A percentile compares a stretch with the other conserved stretches of the same genome.
Conservation (phyloP, 30 jellyfish, hydroid and myxozoan genomes). For the Aurelia sp. region DNA sequence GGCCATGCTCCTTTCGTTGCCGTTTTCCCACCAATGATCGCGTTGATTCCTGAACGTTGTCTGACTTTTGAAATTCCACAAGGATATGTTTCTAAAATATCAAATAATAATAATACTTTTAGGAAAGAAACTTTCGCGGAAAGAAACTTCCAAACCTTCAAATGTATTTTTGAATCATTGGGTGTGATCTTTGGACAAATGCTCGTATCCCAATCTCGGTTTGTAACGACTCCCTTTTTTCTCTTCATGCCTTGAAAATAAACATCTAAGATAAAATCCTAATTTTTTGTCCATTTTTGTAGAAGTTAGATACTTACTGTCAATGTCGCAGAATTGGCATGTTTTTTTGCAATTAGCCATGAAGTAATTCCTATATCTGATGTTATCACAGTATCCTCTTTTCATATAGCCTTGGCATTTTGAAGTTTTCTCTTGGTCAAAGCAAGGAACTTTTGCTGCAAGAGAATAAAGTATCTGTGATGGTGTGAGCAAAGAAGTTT, state of each 20-base stretch:
- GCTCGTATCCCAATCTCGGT: too few relatives aligned
- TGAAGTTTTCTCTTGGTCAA: neutral
- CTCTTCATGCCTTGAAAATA: too few relatives aligned
- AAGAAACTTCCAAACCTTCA: too few relatives aligned
- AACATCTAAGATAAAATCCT: too few relatives aligned
- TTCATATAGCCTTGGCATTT: slow-evolving; percentile 23
- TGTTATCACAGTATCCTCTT: slow-evolving; percentile 42
- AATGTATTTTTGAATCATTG: too few relatives aligned
- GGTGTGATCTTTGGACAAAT: too few relatives aligned
- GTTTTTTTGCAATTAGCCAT: slow-evolving; percentile 48
- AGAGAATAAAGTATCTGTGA: neutral
- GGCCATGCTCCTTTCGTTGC: slow-evolving; percentile 89
- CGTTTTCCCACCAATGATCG: slow-evolving; percentile 64
- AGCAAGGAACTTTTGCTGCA: slow-evolving; percentile 34
- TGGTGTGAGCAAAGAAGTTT: neutral
- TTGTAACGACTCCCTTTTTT: too few relatives aligned
- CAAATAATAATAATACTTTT: neutral
- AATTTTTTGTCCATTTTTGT: too few relatives aligned
- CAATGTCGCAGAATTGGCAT: slow-evolving; percentile 53
- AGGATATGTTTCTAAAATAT: slow-evolving; percentile 34
- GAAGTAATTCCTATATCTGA: slow-evolving; percentile 28
- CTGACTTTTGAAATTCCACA: slow-evolving; percentile 74
- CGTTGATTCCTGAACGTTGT: neutral
- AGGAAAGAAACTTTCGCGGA: too few relatives aligned
- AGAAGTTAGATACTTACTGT: slow-evolving; percentile 25